Evolutionary conservation across 2,888 invertebrate genomes (phyloP).

Genomic region (Drosophila picticornis): DNA sequence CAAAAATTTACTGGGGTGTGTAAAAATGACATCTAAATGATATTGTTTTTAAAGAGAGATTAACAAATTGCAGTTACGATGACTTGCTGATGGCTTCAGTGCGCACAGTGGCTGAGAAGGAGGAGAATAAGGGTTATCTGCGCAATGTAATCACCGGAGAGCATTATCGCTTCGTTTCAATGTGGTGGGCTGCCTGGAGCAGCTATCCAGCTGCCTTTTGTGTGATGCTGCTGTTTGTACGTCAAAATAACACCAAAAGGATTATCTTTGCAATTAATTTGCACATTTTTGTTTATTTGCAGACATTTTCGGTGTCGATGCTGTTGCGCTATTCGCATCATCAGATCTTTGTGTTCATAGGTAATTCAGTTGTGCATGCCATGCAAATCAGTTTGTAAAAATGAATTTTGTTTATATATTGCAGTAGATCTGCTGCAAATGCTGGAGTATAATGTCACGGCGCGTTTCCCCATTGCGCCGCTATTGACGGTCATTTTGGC

Average conservation of each 20-base stretch:
- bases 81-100: conserved; percentile 98
- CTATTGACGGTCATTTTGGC: conserved; percentile 98
- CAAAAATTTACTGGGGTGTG: conserved; percentile 93
- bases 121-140: conserved; percentile 97
- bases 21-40: too few species aligned
- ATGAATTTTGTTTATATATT: conserved; percentile 30
- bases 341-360: conserved; percentile 99
- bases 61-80: conserved; percentile 88
- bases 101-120: conserved; percentile 96
- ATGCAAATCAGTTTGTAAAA: neutral
- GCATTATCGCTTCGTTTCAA: conserved; percentile 98
- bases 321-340: conserved; percentile 99
- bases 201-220: conserved; percentile 98
- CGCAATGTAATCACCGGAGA: conserved; percentile 99
- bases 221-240: conserved; percentile 99
- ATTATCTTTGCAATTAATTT: conserved; percentile 70
- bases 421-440: conserved; percentile 98
- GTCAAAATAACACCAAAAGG: conserved; percentile 85
- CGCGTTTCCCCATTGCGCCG: conserved; percentile 98
- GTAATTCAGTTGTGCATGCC: conserved; percentile 85
- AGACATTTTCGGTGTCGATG: conserved; percentile 99
- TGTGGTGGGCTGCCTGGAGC: conserved; percentile 98
- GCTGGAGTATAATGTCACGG: conserved; percentile 97
- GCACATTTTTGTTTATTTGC: conserved; percentile 94
- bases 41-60: neutral